Evolutionary conservation across 2,888 invertebrate genomes (phyloP).

Genomic region (Bedellia somnulentella): DNA sequence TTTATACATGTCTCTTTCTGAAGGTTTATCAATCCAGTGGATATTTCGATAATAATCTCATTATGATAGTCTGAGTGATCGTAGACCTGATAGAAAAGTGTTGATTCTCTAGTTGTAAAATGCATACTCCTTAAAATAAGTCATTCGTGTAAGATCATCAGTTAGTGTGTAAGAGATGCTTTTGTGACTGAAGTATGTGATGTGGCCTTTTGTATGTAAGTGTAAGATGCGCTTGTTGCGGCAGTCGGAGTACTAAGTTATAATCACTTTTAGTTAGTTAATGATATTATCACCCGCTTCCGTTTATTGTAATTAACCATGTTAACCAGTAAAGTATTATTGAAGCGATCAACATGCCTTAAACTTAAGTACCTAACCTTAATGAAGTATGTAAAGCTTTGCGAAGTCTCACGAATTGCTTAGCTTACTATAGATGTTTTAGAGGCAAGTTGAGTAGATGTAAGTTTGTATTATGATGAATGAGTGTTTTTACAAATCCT

Average conservation of each 20-base stretch:
- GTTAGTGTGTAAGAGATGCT: too few relatives aligned
- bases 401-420: conserved; percentile 28
- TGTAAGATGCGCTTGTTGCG: conserved; percentile 53
- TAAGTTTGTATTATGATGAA: conserved; percentile 51
- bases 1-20: too few relatives aligned
- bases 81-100: too few relatives aligned
- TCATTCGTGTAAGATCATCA: too few relatives aligned
- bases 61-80: too few relatives aligned
- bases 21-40: too few relatives aligned
- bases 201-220: conserved; percentile 58
- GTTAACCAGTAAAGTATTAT: conserved; percentile 40
- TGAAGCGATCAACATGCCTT: conserved; percentile 37
- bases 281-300: conserved; percentile 37
- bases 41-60: too few relatives aligned
- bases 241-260: conserved; percentile 36
- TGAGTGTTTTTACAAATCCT: conserved; percentile 41
- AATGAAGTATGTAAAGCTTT: conserved; percentile 7
- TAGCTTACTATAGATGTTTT: conserved; percentile 13
- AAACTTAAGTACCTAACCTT: conserved; percentile 12
- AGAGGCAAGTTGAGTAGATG: conserved; percentile 11
- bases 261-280: too few relatives aligned
- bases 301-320: conserved; percentile 33
- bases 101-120: too few relatives aligned
- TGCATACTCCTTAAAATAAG: too few relatives aligned
- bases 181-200: conserved; percentile 61